phyloP scores from a whole-genome alignment of 2,888 invertebrate species.

The Stenichneumon culpator region DNA sequence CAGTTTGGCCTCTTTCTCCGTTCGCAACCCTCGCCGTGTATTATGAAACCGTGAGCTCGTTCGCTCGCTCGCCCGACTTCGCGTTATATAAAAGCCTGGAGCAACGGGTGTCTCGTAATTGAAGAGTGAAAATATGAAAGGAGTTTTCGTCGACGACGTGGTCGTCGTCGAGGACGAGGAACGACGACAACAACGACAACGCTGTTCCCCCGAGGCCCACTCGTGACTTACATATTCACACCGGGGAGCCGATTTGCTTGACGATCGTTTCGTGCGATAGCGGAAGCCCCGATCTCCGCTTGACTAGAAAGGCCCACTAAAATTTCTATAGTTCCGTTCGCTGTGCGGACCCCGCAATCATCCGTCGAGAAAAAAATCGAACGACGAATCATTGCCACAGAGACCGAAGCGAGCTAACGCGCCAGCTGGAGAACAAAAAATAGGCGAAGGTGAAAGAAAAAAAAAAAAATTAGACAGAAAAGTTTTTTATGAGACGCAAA shows the following conservation, averaged over 20 bases:
- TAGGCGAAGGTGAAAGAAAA: not conserved
- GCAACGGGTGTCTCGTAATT: constrained; percentile 63
- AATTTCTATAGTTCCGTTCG: constrained; percentile 32
- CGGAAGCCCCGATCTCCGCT: constrained; percentile 33
- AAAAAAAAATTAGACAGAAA: not conserved
- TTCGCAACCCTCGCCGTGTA: constrained; percentile 68
- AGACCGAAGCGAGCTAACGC: not conserved
- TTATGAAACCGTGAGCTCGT: constrained; percentile 72
- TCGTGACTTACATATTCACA: constrained; percentile 34
- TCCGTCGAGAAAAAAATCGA: constrained; percentile 1
- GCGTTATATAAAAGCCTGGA: constrained; percentile 63
- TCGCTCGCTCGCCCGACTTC: constrained; percentile 62
- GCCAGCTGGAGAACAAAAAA: not conserved
- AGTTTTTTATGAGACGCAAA: constrained; percentile 31
- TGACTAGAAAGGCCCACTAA: constrained; percentile 31
- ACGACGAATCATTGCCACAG: constrained; percentile 11
- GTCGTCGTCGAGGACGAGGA: constrained; percentile 33
- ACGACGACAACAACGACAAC: constrained; percentile 39
- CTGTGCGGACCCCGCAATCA: not conserved
- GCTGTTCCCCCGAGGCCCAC: constrained; percentile 4
- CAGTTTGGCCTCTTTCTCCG: constrained; percentile 61
- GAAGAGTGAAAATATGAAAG: constrained; percentile 69
- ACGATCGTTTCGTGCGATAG: constrained; percentile 43
- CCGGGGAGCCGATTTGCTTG: constrained; percentile 30
- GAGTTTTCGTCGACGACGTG: constrained; percentile 61